A percentile compares a stretch with the other conserved stretches of the same genome.
Evolutionary conservation across 2,113 vertebrate species (phyloP).

Genomic region (Triplophysa siluroides): DNA sequence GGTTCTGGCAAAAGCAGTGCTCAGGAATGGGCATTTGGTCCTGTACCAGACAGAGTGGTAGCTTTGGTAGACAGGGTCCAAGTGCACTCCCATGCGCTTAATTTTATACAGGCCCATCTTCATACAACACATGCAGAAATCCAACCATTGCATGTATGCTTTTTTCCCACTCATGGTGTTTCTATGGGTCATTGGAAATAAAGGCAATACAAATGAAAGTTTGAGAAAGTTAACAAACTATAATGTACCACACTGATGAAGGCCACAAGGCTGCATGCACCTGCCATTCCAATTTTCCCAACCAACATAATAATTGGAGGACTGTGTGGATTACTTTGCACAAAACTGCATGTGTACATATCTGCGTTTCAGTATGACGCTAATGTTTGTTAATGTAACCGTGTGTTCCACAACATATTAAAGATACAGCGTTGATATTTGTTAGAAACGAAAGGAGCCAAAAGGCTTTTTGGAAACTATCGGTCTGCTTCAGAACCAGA

Average conservation of each 20-base stretch:
- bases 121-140: slow-evolving; percentile 24
- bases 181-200: background rate
- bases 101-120: background rate
- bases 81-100: slow-evolving; percentile 17
- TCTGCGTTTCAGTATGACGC: slow-evolving; percentile 16
- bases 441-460: slow-evolving; percentile 32
- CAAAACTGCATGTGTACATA: slow-evolving; percentile 13
- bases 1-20: slow-evolving; percentile 40
- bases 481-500: slow-evolving; percentile 49
- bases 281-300: slow-evolving; percentile 10
- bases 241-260: slow-evolving; percentile 19
- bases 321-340: background rate
- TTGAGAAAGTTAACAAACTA: slow-evolving; percentile 16
- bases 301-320: background rate
- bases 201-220: slow-evolving; percentile 29
- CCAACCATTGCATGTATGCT: background rate
- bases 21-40: slow-evolving; percentile 19
- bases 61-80: slow-evolving; percentile 41
- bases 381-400: slow-evolving; percentile 56
- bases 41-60: slow-evolving; percentile 26
- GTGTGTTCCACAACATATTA: slow-evolving; percentile 66
- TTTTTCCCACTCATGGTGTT: background rate
- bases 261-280: slow-evolving; percentile 40
- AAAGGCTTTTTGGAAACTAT: slow-evolving; percentile 38
- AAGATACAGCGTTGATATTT: slow-evolving; percentile 58